Evolutionary conservation across 2,888 invertebrate genomes (phyloP).

Genomic region (Drosophila paucipuncta): DNA sequence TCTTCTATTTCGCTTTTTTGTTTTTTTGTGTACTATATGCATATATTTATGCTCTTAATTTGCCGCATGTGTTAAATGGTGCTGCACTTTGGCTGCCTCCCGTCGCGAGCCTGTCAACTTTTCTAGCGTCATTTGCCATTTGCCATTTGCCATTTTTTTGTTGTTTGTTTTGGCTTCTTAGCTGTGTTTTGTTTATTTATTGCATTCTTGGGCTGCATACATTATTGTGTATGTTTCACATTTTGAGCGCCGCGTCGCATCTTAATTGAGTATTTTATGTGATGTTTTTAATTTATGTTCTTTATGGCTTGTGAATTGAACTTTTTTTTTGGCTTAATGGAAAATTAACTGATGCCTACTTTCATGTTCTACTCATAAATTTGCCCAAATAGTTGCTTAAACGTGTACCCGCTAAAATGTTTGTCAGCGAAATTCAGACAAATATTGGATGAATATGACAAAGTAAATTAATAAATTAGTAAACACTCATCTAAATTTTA

Average conservation of each 20-base stretch:
- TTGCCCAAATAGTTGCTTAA: constrained; percentile 8
- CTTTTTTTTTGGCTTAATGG: constrained; percentile 52
- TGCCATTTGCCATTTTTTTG: constrained; percentile 42
- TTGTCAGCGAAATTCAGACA: background rate
- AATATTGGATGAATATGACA: background rate
- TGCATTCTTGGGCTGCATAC: constrained; percentile 59
- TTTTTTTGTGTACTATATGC: constrained; percentile 16
- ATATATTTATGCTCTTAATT: constrained; percentile 68
- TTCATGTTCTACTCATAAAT: constrained; percentile 16
- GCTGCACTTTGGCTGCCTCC: constrained; percentile 67
- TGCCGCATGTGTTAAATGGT: constrained; percentile 72
- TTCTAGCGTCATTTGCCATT: constrained; percentile 68
- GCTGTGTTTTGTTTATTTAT: constrained; percentile 67
- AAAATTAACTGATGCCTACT: constrained; percentile 55
- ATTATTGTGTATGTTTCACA: constrained; percentile 59
- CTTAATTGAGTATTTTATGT: constrained; percentile 72
- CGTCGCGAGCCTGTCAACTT: constrained; percentile 46
- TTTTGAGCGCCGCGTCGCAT: constrained; percentile 51
- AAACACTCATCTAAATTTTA: background rate
- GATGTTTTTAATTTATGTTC: constrained; percentile 71
- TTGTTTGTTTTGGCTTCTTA: constrained; percentile 8
- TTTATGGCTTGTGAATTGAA: constrained; percentile 53
- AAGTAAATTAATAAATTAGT: background rate
- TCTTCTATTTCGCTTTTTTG: constrained; percentile 3
- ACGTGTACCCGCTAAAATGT: constrained; percentile 25